A percentile compares a stretch with the other conserved stretches of the same genome.
phyloP scores from a whole-genome alignment of 2,113 vertebrate species.

The Natator depressus region DNA sequence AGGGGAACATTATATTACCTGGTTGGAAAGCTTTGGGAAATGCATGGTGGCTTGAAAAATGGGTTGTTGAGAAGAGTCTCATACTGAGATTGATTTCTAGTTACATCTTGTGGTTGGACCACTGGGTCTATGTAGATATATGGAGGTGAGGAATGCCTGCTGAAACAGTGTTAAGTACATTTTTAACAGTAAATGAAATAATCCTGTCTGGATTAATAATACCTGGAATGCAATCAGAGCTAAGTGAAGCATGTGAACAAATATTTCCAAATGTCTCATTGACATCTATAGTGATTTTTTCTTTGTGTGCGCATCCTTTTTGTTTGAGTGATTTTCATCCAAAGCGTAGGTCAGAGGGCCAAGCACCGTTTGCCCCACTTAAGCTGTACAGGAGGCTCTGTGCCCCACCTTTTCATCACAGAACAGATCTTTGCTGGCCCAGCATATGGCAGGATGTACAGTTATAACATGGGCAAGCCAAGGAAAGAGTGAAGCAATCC shows the following conservation, averaged over 20 bases:
- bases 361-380: not conserved
- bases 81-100: not conserved
- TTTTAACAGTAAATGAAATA: not conserved
- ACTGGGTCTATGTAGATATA: not conserved
- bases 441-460: not conserved
- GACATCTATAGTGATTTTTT: constrained; percentile 20
- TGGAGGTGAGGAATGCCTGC: not conserved
- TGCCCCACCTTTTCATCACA: not conserved
- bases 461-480: not conserved
- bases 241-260: not conserved
- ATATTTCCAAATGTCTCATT: constrained; percentile 23
- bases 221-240: constrained; percentile 29
- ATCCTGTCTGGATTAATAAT: not conserved
- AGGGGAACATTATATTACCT: not conserved
- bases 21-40: not conserved
- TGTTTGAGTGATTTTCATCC: too few species aligned
- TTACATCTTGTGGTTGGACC: not conserved
- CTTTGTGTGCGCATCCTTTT: not conserved
- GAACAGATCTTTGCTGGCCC: not conserved
- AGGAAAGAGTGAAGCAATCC: not conserved
- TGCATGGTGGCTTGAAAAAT: not conserved
- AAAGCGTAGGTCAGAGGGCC: not conserved
- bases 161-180: not conserved
- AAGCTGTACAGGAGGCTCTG: not conserved
- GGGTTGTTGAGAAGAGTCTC: not conserved